These are phyloP conservation scores for Aviceda subcristata DNA, from an alignment of 2,113 vertebrate genomes.

Conservation along the genomic window DNA sequence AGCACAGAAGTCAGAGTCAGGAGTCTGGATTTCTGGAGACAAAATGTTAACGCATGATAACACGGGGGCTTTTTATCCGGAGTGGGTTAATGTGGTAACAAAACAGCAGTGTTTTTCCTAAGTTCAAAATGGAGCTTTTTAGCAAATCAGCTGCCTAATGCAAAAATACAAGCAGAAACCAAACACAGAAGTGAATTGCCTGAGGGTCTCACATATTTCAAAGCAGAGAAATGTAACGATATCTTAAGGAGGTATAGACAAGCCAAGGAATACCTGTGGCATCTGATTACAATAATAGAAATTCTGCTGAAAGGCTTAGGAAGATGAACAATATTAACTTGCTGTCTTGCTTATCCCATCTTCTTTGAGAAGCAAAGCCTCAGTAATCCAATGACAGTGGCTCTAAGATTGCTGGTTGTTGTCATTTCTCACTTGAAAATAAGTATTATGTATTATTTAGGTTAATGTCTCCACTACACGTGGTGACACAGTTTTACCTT, in stretches of 20 bases:
- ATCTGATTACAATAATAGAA: conserved; percentile 45
- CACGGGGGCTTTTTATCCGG: not conserved
- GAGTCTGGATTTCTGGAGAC: not conserved
- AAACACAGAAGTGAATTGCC: conserved; percentile 55
- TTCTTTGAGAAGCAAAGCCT: not conserved
- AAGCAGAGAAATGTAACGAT: conserved; percentile 60
- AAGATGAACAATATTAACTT: conserved; percentile 12
- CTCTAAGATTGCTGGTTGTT: not conserved
- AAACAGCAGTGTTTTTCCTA: not conserved
- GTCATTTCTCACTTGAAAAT: not conserved
- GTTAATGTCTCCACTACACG: not conserved
- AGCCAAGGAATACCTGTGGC: conserved; percentile 42
- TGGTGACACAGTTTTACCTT: not conserved
- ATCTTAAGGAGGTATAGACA: conserved; percentile 50
- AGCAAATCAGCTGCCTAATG: not conserved
- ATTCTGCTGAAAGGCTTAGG: conserved; percentile 38
- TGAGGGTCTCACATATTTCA: conserved; percentile 65
- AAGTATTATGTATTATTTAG: not conserved
- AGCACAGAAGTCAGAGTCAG: not conserved
- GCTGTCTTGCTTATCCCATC: not conserved
- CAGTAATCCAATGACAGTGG: not conserved
- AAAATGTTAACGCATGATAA: not conserved
- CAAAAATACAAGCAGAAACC: conserved; percentile 41
- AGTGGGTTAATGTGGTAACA: not conserved
- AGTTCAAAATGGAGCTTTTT: conserved; percentile 2